These are phyloP conservation scores for Osedax frankpressi DNA, from an alignment of 2,888 invertebrate species.

Conservation along the genomic window DNA sequence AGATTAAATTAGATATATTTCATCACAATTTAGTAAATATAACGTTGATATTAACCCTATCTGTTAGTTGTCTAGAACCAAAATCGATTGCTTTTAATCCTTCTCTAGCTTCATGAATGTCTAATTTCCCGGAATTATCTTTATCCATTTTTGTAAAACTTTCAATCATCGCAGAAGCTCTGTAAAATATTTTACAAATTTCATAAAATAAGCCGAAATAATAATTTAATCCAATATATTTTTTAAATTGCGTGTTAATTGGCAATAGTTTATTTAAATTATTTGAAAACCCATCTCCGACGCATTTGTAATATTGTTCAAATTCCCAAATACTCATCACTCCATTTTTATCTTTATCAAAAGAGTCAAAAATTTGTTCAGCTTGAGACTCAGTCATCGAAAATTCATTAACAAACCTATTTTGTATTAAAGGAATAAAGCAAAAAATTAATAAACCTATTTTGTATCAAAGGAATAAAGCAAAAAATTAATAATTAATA, in stretches of 20 bases:
- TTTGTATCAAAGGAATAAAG: too few relatives aligned
- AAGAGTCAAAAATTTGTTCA: constrained; percentile 38
- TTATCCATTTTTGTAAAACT: constrained; percentile 39
- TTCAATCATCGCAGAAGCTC: constrained; percentile 37
- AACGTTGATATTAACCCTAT: neutral
- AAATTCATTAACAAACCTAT: constrained; percentile 33
- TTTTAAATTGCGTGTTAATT: too few relatives aligned
- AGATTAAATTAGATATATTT: constrained; percentile 18
- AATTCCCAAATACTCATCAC: constrained; percentile 44
- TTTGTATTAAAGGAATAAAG: neutral
- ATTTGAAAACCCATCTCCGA: constrained; percentile 36
- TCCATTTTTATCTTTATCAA: constrained; percentile 41
- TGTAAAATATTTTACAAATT: too few relatives aligned
- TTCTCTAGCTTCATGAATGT: constrained; percentile 34
- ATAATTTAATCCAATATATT: too few relatives aligned
- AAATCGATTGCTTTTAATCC: constrained; percentile 33
- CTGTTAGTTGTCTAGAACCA: constrained; percentile 5
- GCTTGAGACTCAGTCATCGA: constrained; percentile 34
- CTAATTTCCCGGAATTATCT: constrained; percentile 40
- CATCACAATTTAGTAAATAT: neutral
- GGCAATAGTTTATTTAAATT: too few relatives aligned
- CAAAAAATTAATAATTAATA: neutral
- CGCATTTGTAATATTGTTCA: constrained; percentile 37
- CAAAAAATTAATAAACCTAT: too few relatives aligned
- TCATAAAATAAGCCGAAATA: too few relatives aligned